Evolutionary conservation across 2,797 vertebrate species (phyloP), one percentile per base, ranked within the genome.

Genomic region (Valencia hispanica): DNA sequence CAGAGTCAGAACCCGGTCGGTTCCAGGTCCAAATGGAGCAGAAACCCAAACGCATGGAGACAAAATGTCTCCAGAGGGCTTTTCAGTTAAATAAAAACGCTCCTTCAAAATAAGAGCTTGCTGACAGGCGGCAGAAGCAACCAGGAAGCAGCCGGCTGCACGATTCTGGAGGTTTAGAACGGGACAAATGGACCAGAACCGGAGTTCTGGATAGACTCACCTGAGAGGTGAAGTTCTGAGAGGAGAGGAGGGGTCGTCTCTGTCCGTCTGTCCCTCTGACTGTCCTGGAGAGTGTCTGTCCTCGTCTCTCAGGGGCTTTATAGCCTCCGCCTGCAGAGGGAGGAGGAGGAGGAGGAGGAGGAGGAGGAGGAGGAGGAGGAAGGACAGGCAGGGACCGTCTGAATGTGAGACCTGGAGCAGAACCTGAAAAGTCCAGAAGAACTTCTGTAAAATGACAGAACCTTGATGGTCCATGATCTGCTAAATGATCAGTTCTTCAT

Each of bases 281-380:
- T 84, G 84, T 79, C 68, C 65, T 83, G 87, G 84, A 87, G 82
- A 77, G 91, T 86, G 86, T 79, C 66, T 1, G 45, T 82, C 70
- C 63, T 76, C 27, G n/a, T 0, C 0, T 1, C 53, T 47, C 70
- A 43, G 11, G 79, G 70, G 69, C 5, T 79, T 92, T 92, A 92
- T 92, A 89, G 80, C 75, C 57, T 3, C 78, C 57, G 45, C 47
- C 74, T 75, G 41, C 51, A 59, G 66, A 3, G 32, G 53, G 74
- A 50, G 81, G 88, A 12, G 81, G 79, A 12, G 69, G n/a, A n/a
- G n/a, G n/a, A n/a, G n/a, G n/a, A n/a, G n/a, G n/a, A n/a, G 53
- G 74, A 50, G 81, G 88, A 12, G 81, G 79, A 12, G 69, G n/a
- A 36, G 6, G 51, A n/a, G 53, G 3, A 55, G 69, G 72, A 20